These are phyloP conservation scores for Malachius bipustulatus DNA, from an alignment of 2,888 invertebrate species.

Conservation along the genomic window DNA sequence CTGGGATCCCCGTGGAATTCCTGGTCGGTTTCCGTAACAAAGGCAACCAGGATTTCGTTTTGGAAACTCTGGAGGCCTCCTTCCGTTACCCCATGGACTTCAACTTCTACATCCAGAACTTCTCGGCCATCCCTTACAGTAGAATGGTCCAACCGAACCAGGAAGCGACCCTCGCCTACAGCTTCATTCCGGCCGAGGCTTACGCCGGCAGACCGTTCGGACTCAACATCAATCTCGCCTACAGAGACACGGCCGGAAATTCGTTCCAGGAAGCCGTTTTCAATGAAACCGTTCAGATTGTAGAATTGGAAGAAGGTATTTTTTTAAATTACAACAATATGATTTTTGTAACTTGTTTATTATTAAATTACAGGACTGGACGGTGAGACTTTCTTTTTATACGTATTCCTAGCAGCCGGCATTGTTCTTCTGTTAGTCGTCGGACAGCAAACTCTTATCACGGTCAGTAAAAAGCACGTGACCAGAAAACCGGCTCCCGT, in stretches of 20 bases:
- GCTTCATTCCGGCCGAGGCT: constrained; percentile 90
- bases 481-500: constrained; percentile 48
- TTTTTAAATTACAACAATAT: constrained; percentile 3
- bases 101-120: constrained; percentile 96
- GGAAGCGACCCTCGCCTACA: constrained; percentile 91
- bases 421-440: constrained; percentile 76
- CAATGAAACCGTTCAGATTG: constrained; percentile 93
- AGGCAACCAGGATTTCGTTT: constrained; percentile 78
- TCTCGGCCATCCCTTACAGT: constrained; percentile 81
- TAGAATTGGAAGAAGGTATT: constrained; percentile 81
- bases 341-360: not conserved
- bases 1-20: constrained; percentile 86
- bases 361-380: constrained; percentile 53
- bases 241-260: constrained; percentile 65
- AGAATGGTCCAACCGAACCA: constrained; percentile 79
- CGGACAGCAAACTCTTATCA: constrained; percentile 78
- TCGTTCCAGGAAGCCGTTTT: constrained; percentile 80
- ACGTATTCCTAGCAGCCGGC: constrained; percentile 85
- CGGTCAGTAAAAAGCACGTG: constrained; percentile 64
- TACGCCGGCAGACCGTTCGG: constrained; percentile 96
- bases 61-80: constrained; percentile 92
- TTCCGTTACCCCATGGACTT: constrained; percentile 99
- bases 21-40: constrained; percentile 94
- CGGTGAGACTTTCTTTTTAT: constrained; percentile 97
- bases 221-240: constrained; percentile 81